Conservation (phyloP, 2,888 invertebrate species). For the Fragum sueziense region DNA sequence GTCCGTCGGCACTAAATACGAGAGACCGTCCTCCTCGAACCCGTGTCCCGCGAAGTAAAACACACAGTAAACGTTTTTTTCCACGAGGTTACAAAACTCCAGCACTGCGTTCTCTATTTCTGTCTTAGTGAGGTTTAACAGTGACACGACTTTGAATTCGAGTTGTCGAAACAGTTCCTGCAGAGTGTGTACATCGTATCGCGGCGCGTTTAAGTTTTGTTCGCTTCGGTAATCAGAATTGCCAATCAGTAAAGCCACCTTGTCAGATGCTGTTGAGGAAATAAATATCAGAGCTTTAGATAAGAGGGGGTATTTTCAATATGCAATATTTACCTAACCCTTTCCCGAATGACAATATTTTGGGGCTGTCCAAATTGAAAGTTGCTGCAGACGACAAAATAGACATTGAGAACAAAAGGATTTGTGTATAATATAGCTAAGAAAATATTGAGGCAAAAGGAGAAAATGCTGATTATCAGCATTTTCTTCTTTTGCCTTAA, state of each 20-base stretch:
- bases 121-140: constrained; percentile 81
- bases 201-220: constrained; percentile 74
- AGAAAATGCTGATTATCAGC: no score
- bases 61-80: constrained; percentile 79
- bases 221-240: constrained; percentile 82
- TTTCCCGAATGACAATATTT: no score
- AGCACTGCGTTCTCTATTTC: constrained; percentile 82
- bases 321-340: no score
- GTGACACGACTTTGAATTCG: constrained; percentile 82
- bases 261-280: constrained; percentile 79
- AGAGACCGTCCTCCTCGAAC: constrained; percentile 82
- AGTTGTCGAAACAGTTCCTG: constrained; percentile 75
- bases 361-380: no score
- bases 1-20: constrained; percentile 83
- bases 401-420: no score
- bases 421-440: no score
- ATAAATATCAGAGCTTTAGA: no score
- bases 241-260: constrained; percentile 83
- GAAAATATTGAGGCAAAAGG: no score
- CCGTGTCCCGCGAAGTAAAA: constrained; percentile 83
- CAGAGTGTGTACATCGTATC: constrained; percentile 74
- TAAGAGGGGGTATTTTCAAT: no score
- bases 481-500: no score
- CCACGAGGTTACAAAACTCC: constrained; percentile 82
- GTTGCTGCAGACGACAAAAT: no score